A percentile compares a stretch with the other conserved stretches of the same genome.
Evolutionary conservation across 2,888 invertebrate species (phyloP).

Genomic region (Synanthedon formicaeformis): DNA sequence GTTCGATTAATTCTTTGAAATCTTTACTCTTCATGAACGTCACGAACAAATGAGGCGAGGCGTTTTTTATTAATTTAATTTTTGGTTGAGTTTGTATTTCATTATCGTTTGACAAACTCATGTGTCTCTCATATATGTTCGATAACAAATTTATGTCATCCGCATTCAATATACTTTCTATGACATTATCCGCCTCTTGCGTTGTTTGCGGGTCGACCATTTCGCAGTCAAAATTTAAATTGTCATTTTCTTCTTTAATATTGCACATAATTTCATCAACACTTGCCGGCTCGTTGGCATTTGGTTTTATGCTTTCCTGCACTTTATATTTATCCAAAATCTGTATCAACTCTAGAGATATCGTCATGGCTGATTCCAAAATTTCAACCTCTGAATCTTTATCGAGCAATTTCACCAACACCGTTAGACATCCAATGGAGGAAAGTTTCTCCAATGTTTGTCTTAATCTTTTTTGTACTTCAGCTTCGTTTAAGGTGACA

Average conservation of each 20-base stretch:
- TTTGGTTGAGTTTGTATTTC: conserved; percentile 23
- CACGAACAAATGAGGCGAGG: conserved; percentile 72
- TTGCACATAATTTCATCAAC: conserved; percentile 31
- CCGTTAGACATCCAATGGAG: conserved; percentile 76
- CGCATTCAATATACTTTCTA: conserved; percentile 74
- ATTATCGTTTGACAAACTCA: conserved; percentile 33
- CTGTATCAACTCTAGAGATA: conserved; percentile 64
- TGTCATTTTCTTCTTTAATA: conserved; percentile 25
- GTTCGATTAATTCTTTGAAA: conserved; percentile 70
- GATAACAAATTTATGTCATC: conserved; percentile 74
- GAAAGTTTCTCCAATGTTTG: conserved; percentile 78
- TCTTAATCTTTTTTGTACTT: conserved; percentile 74
- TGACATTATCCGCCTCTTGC: conserved; percentile 60
- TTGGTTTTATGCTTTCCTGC: conserved; percentile 14
- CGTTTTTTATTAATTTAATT: conserved; percentile 34
- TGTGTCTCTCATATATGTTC: conserved; percentile 71
- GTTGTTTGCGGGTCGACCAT: conserved; percentile 17
- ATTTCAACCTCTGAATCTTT: conserved; percentile 81
- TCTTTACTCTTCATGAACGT: conserved; percentile 68
- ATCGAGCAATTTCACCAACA: conserved; percentile 74
- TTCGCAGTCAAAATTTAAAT: conserved; percentile 13
- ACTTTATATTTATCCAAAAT: conserved; percentile 72
- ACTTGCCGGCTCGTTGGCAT: conserved; percentile 17
- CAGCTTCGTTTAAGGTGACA: conserved; percentile 75
- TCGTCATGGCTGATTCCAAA: conserved; percentile 69